Evolutionary conservation across 2,888 invertebrate genomes (phyloP).

Genomic region (Athalia rosae): DNA sequence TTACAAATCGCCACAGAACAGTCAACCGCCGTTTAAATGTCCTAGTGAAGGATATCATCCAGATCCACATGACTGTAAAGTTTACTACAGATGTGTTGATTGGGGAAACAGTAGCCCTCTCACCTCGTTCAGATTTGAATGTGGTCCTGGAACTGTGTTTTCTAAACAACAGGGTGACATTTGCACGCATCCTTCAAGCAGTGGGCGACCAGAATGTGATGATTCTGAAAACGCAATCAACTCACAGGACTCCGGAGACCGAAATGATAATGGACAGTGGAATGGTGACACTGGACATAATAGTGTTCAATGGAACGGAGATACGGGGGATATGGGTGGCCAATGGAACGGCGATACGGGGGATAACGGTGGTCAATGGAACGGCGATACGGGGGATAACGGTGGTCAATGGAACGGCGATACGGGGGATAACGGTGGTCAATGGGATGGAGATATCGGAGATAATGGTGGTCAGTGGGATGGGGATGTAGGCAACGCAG

Average conservation of each 20-base stretch:
- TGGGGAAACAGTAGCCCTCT: constrained; percentile 76
- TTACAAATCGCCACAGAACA: constrained; percentile 9
- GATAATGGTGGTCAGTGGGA: constrained; percentile 48
- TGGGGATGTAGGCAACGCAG: constrained; percentile 68
- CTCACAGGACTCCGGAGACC: not conserved
- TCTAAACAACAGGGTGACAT: constrained; percentile 75
- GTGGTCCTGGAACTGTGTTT: constrained; percentile 85
- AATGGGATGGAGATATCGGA: constrained; percentile 48
- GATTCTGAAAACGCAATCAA: constrained; percentile 75
- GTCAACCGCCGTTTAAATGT: constrained; percentile 75
- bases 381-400: constrained; percentile 68
- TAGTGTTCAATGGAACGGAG: constrained; percentile 41
- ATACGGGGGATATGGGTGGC: constrained; percentile 44
- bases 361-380: constrained; percentile 49
- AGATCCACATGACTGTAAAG: constrained; percentile 82
- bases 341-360: constrained; percentile 50
- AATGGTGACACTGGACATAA: constrained; percentile 51
- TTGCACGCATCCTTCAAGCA: constrained; percentile 83
- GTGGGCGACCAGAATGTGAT: constrained; percentile 82
- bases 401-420: constrained; percentile 55
- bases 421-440: constrained; percentile 45
- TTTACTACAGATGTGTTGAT: constrained; percentile 85
- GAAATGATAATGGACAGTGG: too few species aligned
- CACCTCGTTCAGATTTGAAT: constrained; percentile 81
- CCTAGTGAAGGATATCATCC: constrained; percentile 82